These are phyloP conservation scores for Ariolimax columbianus DNA, from an alignment of 2,888 invertebrate species.

Conservation along the genomic window DNA sequence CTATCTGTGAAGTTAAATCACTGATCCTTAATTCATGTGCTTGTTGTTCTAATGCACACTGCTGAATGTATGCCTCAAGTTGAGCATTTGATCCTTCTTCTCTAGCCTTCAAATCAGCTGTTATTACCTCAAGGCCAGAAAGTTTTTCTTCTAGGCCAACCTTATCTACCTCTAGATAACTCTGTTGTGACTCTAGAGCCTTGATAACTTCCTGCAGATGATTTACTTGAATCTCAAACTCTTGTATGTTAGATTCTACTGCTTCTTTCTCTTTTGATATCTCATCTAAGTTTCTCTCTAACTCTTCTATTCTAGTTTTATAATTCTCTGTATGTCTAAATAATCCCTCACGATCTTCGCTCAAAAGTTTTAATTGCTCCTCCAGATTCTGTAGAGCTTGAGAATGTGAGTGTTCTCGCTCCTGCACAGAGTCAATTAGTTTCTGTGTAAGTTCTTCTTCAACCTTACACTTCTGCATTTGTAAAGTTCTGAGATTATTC, in stretches of 20 bases:
- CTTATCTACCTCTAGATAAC: conserved; percentile 61
- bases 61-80: conserved; percentile 56
- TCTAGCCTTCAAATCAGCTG: conserved; percentile 57
- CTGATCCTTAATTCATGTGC: conserved; percentile 51
- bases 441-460: conserved; percentile 58
- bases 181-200: conserved; percentile 53
- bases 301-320: conserved; percentile 33
- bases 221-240: neutral
- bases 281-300: conserved; percentile 19
- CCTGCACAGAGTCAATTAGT: conserved; percentile 52
- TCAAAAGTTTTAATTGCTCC: conserved; percentile 38
- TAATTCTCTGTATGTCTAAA: conserved; percentile 20
- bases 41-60: conserved; percentile 57
- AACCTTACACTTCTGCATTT: conserved; percentile 51
- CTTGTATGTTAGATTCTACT: conserved; percentile 5
- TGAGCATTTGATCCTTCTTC: conserved; percentile 61
- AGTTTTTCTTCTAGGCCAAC: conserved; percentile 60
- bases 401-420: conserved; percentile 54
- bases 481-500: conserved; percentile 53
- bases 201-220: conserved; percentile 35
- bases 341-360: conserved; percentile 43
- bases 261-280: conserved; percentile 18
- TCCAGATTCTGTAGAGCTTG: conserved; percentile 37
- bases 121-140: conserved; percentile 59
- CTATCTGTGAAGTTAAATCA: conserved; percentile 35